A percentile compares a stretch with the other conserved stretches of the same genome.
Evolutionary conservation across 2,888 invertebrate genomes (phyloP).

Genomic region (Schrankia costaestrigalis): DNA sequence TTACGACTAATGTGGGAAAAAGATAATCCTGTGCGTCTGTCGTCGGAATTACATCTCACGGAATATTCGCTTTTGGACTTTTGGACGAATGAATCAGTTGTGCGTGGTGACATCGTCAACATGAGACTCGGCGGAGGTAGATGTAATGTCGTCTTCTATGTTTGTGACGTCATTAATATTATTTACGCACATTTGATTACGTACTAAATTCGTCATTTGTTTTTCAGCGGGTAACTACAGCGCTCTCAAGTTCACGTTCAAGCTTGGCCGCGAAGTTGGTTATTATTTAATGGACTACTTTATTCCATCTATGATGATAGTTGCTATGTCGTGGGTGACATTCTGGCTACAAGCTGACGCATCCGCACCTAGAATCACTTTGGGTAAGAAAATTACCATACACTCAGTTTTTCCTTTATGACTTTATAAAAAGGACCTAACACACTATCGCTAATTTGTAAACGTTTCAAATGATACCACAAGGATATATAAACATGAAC

Average conservation of each 20-base stretch:
- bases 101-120: conserved; percentile 84
- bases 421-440: not conserved
- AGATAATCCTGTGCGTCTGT: conserved; percentile 86
- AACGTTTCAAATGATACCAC: no score
- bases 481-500: no score
- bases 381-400: conserved; percentile 77
- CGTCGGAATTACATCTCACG: conserved; percentile 88
- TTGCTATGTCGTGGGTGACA: conserved; percentile 93
- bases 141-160: conserved; percentile 61
- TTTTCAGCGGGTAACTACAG: conserved; percentile 91
- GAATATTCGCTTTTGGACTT: conserved; percentile 87
- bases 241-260: conserved; percentile 88
- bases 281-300: conserved; percentile 94
- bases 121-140: conserved; percentile 87
- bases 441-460: no score
- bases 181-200: conserved; percentile 5
- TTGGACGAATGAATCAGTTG: conserved; percentile 86
- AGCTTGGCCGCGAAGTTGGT: conserved; percentile 89
- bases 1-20: conserved; percentile 88
- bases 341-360: conserved; percentile 95
- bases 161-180: conserved; percentile 32
- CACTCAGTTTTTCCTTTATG: not conserved
- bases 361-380: conserved; percentile 89
- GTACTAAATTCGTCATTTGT: conserved; percentile 6
- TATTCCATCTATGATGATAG: conserved; percentile 91